Conservation (phyloP, 2,797 vertebrate genomes). For the Perodicticus potto region DNA sequence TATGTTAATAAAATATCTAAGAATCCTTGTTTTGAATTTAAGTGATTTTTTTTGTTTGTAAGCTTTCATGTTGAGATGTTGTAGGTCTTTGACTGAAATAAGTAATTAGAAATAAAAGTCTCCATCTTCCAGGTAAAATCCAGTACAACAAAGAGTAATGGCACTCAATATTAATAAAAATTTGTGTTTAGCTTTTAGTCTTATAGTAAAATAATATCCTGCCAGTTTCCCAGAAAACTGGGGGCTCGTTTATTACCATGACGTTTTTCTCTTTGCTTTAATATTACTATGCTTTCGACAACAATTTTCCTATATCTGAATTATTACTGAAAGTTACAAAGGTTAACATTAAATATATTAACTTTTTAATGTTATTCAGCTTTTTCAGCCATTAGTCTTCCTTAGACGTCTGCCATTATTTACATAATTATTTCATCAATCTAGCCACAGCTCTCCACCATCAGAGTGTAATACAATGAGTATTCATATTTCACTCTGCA, state of each 20-base stretch:
- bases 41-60: conserved; percentile 7
- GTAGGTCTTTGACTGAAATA: conserved; percentile 16
- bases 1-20: not conserved
- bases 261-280: conserved; percentile 67
- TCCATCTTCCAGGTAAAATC: conserved; percentile 40
- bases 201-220: conserved; percentile 75
- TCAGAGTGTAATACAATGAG: conserved; percentile 60
- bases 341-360: conserved; percentile 81
- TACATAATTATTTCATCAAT: conserved; percentile 84
- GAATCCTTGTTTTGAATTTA: not conserved
- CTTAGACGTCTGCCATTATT: conserved; percentile 77
- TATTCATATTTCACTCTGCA: conserved; percentile 70
- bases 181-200: conserved; percentile 71
- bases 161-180: conserved; percentile 69
- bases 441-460: conserved; percentile 75
- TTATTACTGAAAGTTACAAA: conserved; percentile 72
- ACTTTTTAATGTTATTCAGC: conserved; percentile 74
- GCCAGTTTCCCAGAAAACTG: conserved; percentile 73
- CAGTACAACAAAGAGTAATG: conserved; percentile 56
- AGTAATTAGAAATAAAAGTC: conserved; percentile 39
- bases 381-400: conserved; percentile 81
- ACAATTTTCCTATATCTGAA: conserved; percentile 66
- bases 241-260: conserved; percentile 75
- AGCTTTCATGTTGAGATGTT: not conserved
- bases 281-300: conserved; percentile 77